Percentiles rank a stretch among this genome's conserved stretches.
These are phyloP conservation scores for Myrmecobius fasciatus DNA, from an alignment of 2,113 vertebrate species.

Conservation along the genomic window DNA sequence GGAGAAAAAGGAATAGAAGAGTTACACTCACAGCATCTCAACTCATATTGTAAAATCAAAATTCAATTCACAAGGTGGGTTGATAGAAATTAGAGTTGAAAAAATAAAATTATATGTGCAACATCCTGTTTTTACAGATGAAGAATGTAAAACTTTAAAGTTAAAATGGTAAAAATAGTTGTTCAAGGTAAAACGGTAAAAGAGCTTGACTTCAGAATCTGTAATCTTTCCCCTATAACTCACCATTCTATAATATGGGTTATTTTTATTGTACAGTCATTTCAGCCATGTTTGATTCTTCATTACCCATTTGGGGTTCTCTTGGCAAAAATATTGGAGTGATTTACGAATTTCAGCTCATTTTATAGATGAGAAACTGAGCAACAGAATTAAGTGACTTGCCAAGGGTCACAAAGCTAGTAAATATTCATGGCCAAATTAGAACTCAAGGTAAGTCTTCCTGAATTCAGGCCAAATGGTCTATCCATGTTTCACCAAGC, in stretches of 20 bases:
- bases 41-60: no score
- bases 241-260: not conserved
- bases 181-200: not conserved
- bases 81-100: not conserved
- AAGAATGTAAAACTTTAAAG: not conserved
- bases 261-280: not conserved
- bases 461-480: not conserved
- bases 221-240: not conserved
- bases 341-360: not conserved
- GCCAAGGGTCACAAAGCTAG: not conserved
- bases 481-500: not conserved
- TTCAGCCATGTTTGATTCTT: not conserved
- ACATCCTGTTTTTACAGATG: not conserved
- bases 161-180: not conserved
- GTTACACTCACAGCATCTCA: no score
- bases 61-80: not conserved
- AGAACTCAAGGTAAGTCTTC: not conserved
- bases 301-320: not conserved
- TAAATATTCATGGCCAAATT: not conserved
- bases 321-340: not conserved
- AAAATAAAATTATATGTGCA: not conserved
- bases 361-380: not conserved
- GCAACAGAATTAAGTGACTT: not conserved
- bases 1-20: no score
- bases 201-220: not conserved